Base-by-base conservation (phyloP, 23 tunicate species). In the Diplosoma virens region DNA sequence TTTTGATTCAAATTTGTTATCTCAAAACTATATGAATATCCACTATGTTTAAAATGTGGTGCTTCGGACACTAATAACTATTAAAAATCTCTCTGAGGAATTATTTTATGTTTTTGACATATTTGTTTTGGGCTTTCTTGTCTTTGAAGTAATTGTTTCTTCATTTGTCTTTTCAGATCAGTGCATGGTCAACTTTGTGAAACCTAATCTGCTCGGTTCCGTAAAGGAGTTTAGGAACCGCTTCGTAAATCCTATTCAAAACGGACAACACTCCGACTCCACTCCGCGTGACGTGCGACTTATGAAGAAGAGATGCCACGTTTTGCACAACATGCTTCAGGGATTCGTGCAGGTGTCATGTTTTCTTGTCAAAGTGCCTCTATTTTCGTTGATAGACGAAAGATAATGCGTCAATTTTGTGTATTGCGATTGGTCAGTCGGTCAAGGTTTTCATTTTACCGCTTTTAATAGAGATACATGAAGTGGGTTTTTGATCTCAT, bases 121-220 rank as follows among this genome's bases (percentile, higher is more conserved):
- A n/a, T n/a, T n/a, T n/a, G n/a, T n/a, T n/a, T n/a, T n/a, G n/a
- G n/a, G n/a, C n/a, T n/a, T n/a, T n/a, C n/a, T n/a, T n/a, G n/a
- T n/a, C n/a, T n/a, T n/a, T n/a, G n/a, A n/a, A n/a, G n/a, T n/a
- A n/a, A n/a, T n/a, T n/a, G n/a, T n/a, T n/a, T n/a, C n/a, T n/a
- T n/a, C n/a, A n/a, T 58, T 16, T 23, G 7, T 59, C 3, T 37
- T 59, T 75, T 31, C 83, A 86, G 92, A 95, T 63, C 96, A 89
- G 26, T 89, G 96, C 85, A 95, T 95, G 99, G 99, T 95, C 1
- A 81, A 81, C 67, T 89, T 86, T 81, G 99, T 95, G 6, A 92
- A 92, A 66, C 96, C 96, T 14, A 76, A 78, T 55, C 75, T 95
- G 36, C 83, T 95, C 4, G 99, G 99, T 3, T 60, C 96, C 1